Evolutionary conservation across 2,888 invertebrate species (phyloP).

Genomic region (Drosophila recens): DNA sequence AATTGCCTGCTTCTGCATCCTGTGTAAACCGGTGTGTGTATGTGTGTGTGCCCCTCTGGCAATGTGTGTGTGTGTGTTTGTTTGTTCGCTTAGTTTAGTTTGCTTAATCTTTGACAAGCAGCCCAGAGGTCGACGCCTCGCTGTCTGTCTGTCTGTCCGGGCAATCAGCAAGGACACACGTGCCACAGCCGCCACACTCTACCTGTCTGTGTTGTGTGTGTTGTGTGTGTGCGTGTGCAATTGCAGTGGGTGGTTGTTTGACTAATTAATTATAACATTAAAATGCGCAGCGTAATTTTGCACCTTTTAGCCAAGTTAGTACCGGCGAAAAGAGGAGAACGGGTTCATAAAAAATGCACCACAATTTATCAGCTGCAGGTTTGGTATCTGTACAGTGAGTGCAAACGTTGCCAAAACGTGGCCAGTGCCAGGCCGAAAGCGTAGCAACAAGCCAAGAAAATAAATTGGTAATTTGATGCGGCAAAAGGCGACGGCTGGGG

Average conservation of each 20-base stretch:
- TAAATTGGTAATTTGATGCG: slow-evolving; percentile 80
- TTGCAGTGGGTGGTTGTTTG: slow-evolving; percentile 25
- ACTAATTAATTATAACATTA: slow-evolving; percentile 65
- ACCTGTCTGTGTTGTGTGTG: neutral
- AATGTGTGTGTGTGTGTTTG: slow-evolving; percentile 66
- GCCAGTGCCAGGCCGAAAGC: slow-evolving; percentile 27
- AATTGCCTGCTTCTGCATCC: slow-evolving; percentile 46
- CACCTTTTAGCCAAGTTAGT: slow-evolving; percentile 33
- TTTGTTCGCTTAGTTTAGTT: slow-evolving; percentile 73
- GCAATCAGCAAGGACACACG: slow-evolving; percentile 54
- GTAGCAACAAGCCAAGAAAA: slow-evolving; percentile 70
- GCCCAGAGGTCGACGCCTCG: slow-evolving; percentile 72
- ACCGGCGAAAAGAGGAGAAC: neutral
- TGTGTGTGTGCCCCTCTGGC: slow-evolving; percentile 28
- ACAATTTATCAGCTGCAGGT: slow-evolving; percentile 53
- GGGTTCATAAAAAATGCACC: slow-evolving; percentile 28
- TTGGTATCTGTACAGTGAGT: slow-evolving; percentile 29
- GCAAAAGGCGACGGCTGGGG: slow-evolving; percentile 58
- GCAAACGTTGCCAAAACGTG: slow-evolving; percentile 29
- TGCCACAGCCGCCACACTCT: slow-evolving; percentile 2
- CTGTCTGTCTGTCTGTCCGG: slow-evolving; percentile 18
- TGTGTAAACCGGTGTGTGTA: neutral
- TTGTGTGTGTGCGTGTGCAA: slow-evolving; percentile 14
- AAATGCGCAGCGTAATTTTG: slow-evolving; percentile 53
- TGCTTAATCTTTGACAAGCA: slow-evolving; percentile 82